Evolutionary conservation across 2,797 vertebrate genomes (phyloP), one percentile per base, ranked within the genome.

Genomic region (Sebastes hubbsi): DNA sequence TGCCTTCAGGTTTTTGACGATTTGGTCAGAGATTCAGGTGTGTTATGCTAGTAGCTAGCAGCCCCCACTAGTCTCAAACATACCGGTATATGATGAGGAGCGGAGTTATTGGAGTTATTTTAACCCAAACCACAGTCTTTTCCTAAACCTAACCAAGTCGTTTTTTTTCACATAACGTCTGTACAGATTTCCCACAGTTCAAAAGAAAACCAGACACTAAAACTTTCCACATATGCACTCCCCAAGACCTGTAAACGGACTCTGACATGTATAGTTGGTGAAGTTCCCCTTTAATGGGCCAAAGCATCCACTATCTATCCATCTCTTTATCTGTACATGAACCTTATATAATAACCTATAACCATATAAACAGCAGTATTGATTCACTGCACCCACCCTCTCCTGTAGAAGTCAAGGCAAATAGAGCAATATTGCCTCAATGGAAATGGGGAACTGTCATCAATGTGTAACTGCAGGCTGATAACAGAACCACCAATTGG

Each of bases 401-500:
- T 64, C 61, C 36, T 55, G 32, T 46, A 80, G 73, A 81, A 86
- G 84, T 82, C 78, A 81, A 81, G 74, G 61, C 79, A 64, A 93
- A 92, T 78, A 88, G 75, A 79, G 81, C 75, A 80, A 88, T 91
- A 85, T 88, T 82, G 77, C 78, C 74, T 81, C 77, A 77, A 46
- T 93, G 64, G 62, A 91, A 93, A 94, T 75, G 65, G 79, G 85
- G 89, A 92, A 91, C 86, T 85, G 83, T 89, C 88, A 94, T 95
- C 90, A 94, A 95, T 94, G 93, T 95, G 89, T 95, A 95, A 95
- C 94, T 87, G 75, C 68, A 46, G 64, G 42, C 92, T 93, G 93
- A 94, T 94, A 95, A 94, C 84, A 80, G 30, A 64, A 63, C 64
- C 77, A 89, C 82, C 81, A 86, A 88, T 90, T 88, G 84, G 82